phyloP scores from a whole-genome alignment of 2,888 invertebrate species.

The Eutolmus rufibarbis region DNA sequence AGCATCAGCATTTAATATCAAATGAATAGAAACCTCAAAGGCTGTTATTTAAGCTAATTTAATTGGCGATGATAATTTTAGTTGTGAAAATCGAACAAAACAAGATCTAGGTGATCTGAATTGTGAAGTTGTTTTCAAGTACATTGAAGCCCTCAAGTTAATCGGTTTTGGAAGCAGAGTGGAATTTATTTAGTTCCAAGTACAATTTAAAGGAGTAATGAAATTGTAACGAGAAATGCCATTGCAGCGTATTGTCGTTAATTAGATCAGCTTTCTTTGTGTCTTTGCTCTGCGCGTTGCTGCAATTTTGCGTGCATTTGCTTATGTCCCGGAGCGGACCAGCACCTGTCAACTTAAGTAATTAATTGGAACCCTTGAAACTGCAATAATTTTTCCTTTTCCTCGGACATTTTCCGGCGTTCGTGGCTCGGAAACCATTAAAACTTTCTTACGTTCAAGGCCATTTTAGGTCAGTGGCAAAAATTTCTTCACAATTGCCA shows the following conservation, averaged over 20 bases:
- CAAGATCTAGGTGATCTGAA: neutral
- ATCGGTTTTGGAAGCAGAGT: neutral
- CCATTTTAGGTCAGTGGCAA: conserved; percentile 7
- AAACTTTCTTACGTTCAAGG: conserved; percentile 3
- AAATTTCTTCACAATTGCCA: neutral
- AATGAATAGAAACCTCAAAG: neutral
- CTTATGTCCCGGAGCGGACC: neutral
- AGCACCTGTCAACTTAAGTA: neutral
- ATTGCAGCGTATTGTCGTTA: neutral
- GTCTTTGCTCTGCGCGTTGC: neutral
- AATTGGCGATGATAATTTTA: no score
- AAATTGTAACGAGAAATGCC: neutral
- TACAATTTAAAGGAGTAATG: neutral
- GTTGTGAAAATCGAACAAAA: neutral
- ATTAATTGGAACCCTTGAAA: conserved; percentile 30
- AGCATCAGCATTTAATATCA: neutral
- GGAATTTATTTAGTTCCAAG: neutral
- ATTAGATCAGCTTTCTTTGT: conserved; percentile 35
- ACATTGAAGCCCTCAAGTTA: neutral
- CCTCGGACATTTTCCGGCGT: neutral
- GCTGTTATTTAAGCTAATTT: no score
- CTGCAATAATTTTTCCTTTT: neutral
- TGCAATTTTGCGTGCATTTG: conserved; percentile 15
- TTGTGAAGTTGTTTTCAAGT: neutral
- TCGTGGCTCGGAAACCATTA: neutral